Percentiles rank a stretch among this genome's conserved stretches.
Conservation (phyloP, 1,140 invertebrate genomes). For the Musca vetustissima region DNA sequence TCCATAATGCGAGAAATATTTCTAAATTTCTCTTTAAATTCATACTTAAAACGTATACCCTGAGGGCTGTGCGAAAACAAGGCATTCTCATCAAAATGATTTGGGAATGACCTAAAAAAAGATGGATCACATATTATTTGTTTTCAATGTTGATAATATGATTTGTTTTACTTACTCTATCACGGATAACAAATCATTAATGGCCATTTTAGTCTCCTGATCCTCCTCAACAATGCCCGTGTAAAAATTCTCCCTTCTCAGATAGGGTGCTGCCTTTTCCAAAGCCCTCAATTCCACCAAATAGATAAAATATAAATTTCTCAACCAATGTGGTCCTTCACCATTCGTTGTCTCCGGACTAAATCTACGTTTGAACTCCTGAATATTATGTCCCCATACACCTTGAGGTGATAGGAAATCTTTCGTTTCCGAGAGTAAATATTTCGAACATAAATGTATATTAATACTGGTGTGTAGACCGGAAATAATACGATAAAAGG, state of each 20-base stretch:
- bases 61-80: slow-evolving; percentile 86
- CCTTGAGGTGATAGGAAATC: slow-evolving; percentile 60
- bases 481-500: slow-evolving; percentile 94
- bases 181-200: slow-evolving; percentile 79
- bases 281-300: slow-evolving; percentile 90
- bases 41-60: slow-evolving; percentile 80
- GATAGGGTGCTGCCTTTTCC: slow-evolving; percentile 90
- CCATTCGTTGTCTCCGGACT: slow-evolving; percentile 81
- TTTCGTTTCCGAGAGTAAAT: slow-evolving; percentile 68
- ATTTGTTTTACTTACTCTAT: slow-evolving; percentile 62
- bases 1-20: slow-evolving; percentile 99
- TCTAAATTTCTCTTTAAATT: slow-evolving; percentile 93
- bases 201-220: slow-evolving; percentile 78
- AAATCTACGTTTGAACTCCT: slow-evolving; percentile 84
- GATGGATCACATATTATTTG: too few relatives aligned
- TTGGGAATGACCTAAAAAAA: slow-evolving; percentile 72
- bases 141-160: background rate
- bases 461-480: slow-evolving; percentile 98
- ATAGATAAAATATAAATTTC: slow-evolving; percentile 97
- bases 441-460: slow-evolving; percentile 90
- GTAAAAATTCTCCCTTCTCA: slow-evolving; percentile 86
- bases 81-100: slow-evolving; percentile 95
- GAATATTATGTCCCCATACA: slow-evolving; percentile 86
- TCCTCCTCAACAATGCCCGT: slow-evolving; percentile 90
- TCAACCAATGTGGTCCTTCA: slow-evolving; percentile 90